Conservation (phyloP, 1,140 invertebrate species). For the Megalopta genalis region DNA sequence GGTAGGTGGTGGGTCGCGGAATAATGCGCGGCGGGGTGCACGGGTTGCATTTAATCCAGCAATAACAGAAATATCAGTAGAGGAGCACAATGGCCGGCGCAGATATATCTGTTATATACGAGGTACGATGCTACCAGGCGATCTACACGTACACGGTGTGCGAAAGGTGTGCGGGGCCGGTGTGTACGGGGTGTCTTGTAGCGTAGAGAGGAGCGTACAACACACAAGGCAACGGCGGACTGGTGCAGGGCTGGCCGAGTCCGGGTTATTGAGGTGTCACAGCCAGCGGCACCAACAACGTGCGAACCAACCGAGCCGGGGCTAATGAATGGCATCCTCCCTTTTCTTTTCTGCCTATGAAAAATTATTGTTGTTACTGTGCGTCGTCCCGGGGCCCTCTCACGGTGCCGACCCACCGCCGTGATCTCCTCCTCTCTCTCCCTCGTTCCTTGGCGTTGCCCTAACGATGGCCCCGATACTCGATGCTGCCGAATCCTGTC, state of each 20-base stretch:
- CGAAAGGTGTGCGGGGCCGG: constrained; percentile 14
- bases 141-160: constrained; percentile 5
- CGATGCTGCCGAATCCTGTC: not conserved
- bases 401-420: constrained; percentile 71
- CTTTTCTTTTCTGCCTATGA: constrained; percentile 75
- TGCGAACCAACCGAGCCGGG: constrained; percentile 76
- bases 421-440: constrained; percentile 55
- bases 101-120: constrained; percentile 66
- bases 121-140: constrained; percentile 36
- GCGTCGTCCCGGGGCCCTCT: constrained; percentile 26
- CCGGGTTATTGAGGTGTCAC: constrained; percentile 75
- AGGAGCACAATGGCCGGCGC: constrained; percentile 67
- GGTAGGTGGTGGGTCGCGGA: constrained; percentile 34
- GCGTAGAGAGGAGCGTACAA: constrained; percentile 34
- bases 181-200: constrained; percentile 25
- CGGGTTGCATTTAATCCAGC: constrained; percentile 70
- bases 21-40: constrained; percentile 65
- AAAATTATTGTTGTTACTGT: constrained; percentile 72
- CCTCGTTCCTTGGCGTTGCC: constrained; percentile 22
- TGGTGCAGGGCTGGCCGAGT: constrained; percentile 48
- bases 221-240: constrained; percentile 39
- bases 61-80: constrained; percentile 76
- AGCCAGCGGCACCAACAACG: constrained; percentile 73
- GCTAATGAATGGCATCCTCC: constrained; percentile 77
- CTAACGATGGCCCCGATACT: constrained; percentile 55